Percentiles rank a stretch among this genome's conserved stretches.
Evolutionary conservation across 2,113 vertebrate genomes (phyloP).

Genomic region (Scomber japonicus): DNA sequence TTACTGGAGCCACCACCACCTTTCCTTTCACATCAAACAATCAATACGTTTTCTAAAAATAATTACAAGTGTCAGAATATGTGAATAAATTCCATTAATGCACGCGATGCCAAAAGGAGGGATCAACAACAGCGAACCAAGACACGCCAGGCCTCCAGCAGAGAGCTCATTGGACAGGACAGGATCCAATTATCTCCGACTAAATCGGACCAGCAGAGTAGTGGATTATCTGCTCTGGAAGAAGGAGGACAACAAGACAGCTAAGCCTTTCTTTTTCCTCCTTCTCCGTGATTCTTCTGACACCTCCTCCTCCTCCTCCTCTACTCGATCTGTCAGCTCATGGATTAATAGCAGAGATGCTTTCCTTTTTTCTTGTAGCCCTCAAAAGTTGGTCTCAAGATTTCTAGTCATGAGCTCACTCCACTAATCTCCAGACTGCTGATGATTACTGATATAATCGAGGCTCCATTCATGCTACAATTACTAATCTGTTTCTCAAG

Average conservation of each 20-base stretch:
- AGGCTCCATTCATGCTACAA: not conserved
- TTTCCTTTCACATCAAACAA: not conserved
- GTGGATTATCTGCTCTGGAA: slow-evolving; percentile 63
- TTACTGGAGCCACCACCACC: not conserved
- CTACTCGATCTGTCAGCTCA: not conserved
- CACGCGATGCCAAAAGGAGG: slow-evolving; percentile 41
- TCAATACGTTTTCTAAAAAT: slow-evolving; percentile 11
- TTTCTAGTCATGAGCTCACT: not conserved
- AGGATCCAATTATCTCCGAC: slow-evolving; percentile 72
- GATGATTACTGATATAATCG: slow-evolving; percentile 1
- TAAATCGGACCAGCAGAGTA: slow-evolving; percentile 58
- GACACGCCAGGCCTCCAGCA: slow-evolving; percentile 29
- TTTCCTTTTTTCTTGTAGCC: not conserved
- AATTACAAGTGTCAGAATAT: slow-evolving; percentile 59
- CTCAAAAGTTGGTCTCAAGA: not conserved
- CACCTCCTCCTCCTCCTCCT: not conserved
- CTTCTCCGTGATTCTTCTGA: not conserved
- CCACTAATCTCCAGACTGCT: not conserved
- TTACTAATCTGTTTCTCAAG: not conserved
- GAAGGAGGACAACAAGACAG: slow-evolving; percentile 18
- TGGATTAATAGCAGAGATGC: not conserved
- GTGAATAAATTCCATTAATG: slow-evolving; percentile 67
- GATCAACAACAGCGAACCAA: slow-evolving; percentile 42
- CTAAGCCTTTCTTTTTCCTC: slow-evolving; percentile 21
- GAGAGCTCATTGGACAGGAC: slow-evolving; percentile 59